Base-by-base conservation (phyloP, 1,140 invertebrate species). In the Diabrotica undecimpunctata region DNA sequence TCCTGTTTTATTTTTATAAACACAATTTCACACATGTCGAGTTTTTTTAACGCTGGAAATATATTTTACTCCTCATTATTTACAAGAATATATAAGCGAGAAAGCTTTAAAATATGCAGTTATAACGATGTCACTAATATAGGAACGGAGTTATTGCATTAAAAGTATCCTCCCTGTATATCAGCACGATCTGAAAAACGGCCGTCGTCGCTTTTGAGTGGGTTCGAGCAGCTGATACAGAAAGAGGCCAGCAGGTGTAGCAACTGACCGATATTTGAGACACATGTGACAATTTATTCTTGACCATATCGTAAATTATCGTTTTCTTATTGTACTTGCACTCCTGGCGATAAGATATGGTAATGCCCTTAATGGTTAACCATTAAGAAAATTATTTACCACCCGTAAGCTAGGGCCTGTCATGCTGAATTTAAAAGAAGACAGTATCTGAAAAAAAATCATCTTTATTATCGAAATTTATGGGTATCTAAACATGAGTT, bases 241-340 rank as follows among this genome's bases (percentile, higher is more conserved):
- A 37, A 25, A 25, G 41, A 37, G 55, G 37, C 55, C 35, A 10
- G 55, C 55, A 57, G 55, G 55, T 57, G 55, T 41, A 37, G 25
- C 55, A 57, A 25, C 55, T 57, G 55, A 57, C 37, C 55, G 37
- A 57, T 57, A 12, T 57, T 7, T 37, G 37, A 57, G 55, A 57
- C 55, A 57, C 55, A 57, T 57, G 55, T 57, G 55, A 57, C 55
- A 57, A 57, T 57, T 57, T 57, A 57, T 57, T 12, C 37, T 36
- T 37, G 37, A 7, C 37, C 10, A 57, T 57, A 57, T 41, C 55
- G 55, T 37, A 57, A 57, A 57, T 57, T 10, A 57, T 41, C 4
- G 10, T 57, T 57, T 57, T 38, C n/a, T n/a, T 46, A n/a, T 46
- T 10, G 41, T 46, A 46, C 41, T 46, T 46, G 41, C 41, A 46